These are phyloP conservation scores for Buathra laborator DNA, from an alignment of 2,888 invertebrate species.

Conservation along the genomic window DNA sequence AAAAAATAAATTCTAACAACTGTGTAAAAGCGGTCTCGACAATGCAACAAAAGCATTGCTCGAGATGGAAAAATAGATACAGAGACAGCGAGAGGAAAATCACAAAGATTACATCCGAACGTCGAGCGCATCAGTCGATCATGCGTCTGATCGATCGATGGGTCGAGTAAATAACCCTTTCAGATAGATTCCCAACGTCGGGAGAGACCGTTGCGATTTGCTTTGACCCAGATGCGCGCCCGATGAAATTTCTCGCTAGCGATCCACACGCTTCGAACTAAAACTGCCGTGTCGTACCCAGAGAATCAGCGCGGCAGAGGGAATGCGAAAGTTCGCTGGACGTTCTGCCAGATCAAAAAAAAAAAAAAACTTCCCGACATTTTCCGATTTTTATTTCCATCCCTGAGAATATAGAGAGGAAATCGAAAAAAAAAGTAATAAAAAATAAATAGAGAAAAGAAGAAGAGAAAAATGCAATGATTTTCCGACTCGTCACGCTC, in stretches of 20 bases:
- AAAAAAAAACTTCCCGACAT: not conserved
- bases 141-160: slow-evolving; percentile 38
- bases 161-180: slow-evolving; percentile 40
- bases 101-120: not conserved
- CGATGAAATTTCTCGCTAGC: slow-evolving; percentile 13
- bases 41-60: slow-evolving; percentile 5
- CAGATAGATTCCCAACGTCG: slow-evolving; percentile 10
- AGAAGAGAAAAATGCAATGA: not conserved
- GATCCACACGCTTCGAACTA: slow-evolving; percentile 3
- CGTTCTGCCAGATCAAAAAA: no score
- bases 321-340: slow-evolving; percentile 8
- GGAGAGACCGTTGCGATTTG: slow-evolving; percentile 13
- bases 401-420: not conserved
- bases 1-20: no score
- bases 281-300: not conserved
- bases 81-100: slow-evolving; percentile 3
- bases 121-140: slow-evolving; percentile 26
- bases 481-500: slow-evolving; percentile 1
- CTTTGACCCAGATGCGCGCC: slow-evolving; percentile 55
- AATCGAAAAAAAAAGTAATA: not conserved
- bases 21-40: no score
- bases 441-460: not conserved
- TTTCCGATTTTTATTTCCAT: not conserved
- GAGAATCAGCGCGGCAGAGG: not conserved
- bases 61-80: slow-evolving; percentile 16